phyloP scores from a whole-genome alignment of 2,113 vertebrate genomes.

The Alligator sinensis region DNA sequence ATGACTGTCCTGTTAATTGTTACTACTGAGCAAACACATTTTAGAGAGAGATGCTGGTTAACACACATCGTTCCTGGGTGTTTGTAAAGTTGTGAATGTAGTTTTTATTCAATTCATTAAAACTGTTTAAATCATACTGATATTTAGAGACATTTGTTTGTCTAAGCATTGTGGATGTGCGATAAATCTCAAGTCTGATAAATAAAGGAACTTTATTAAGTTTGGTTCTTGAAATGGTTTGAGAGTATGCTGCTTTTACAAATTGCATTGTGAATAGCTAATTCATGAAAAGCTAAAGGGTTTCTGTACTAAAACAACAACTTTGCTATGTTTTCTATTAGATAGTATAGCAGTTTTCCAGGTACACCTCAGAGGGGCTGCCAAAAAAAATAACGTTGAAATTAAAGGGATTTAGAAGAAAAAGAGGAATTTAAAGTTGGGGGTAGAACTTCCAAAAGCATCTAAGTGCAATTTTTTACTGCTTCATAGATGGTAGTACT shows the following conservation, averaged over 20 bases:
- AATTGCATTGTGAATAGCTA: background rate
- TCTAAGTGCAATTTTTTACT: too few species aligned
- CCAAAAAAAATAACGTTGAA: too few species aligned
- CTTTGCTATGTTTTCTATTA: background rate
- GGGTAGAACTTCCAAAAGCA: too few species aligned
- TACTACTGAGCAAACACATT: too few species aligned
- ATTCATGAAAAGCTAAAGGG: background rate
- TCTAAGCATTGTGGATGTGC: background rate
- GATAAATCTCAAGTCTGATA: background rate
- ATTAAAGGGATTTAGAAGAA: too few species aligned
- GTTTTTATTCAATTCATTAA: background rate
- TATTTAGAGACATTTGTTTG: background rate
- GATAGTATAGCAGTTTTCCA: background rate
- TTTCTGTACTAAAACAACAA: background rate
- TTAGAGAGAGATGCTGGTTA: background rate
- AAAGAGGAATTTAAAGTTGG: too few species aligned
- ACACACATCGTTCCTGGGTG: background rate
- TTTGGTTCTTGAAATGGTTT: background rate
- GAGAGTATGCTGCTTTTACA: background rate
- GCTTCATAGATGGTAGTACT: too few species aligned
- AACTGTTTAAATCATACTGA: rapidly evolving
- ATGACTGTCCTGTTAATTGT: background rate
- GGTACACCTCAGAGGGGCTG: too few species aligned
- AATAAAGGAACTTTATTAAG: background rate
- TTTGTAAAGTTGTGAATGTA: background rate